Evolutionary conservation across 2,797 vertebrate genomes (phyloP).

Genomic region (Rhincodon typus): DNA sequence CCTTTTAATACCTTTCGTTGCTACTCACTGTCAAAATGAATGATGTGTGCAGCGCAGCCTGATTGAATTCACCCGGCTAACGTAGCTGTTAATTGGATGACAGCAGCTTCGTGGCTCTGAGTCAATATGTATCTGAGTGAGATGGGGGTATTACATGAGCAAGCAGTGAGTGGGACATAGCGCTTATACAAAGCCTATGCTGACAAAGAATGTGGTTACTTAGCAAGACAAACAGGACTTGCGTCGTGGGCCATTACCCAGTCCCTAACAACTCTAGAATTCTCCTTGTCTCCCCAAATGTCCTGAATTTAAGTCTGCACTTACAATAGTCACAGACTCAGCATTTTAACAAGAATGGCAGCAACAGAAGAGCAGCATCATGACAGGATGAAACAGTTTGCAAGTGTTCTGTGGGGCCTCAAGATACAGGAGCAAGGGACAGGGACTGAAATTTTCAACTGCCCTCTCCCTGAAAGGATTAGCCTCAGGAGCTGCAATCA

Average conservation of each 20-base stretch:
- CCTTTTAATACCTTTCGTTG: not conserved
- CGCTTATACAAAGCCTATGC: not conserved
- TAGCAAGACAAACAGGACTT: not conserved
- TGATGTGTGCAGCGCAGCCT: not conserved
- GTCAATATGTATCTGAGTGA: not conserved
- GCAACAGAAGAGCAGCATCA: not conserved
- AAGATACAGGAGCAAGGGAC: not conserved
- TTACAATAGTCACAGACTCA: not conserved
- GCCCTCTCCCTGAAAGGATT: not conserved
- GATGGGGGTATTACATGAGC: not conserved
- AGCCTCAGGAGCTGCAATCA: not conserved
- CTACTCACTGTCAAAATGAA: not conserved
- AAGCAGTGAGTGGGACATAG: not conserved
- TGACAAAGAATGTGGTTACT: not conserved
- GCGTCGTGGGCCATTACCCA: not conserved
- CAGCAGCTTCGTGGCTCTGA: not conserved
- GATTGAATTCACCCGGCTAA: not conserved
- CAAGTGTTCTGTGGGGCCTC: not conserved
- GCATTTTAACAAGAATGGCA: not conserved
- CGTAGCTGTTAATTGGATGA: not conserved
- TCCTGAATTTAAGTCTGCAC: not conserved
- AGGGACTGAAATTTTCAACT: not conserved
- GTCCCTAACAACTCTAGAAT: not conserved
- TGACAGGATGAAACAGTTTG: not conserved
- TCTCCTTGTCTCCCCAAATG: not conserved